Conservation (phyloP, 2,797 vertebrate species). For the Geotrypetes seraphini region DNA sequence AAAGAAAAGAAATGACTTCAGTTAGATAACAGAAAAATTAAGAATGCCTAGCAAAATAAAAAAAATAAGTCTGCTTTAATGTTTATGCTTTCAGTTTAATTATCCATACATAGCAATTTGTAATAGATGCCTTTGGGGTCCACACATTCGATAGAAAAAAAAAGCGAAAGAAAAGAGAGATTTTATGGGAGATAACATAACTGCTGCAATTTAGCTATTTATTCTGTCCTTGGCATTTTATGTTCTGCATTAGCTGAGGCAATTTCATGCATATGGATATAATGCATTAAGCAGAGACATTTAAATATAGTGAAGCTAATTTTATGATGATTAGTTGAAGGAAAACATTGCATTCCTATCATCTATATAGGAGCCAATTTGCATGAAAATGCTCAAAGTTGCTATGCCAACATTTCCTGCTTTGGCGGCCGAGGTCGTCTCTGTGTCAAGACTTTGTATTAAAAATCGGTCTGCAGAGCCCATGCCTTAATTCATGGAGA, state of each 20-base stretch:
- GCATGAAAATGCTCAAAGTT: constrained; percentile 77
- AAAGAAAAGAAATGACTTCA: too few species aligned
- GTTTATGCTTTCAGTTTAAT: constrained; percentile 74
- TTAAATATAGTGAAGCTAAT: constrained; percentile 98
- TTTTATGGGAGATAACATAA: constrained; percentile 91
- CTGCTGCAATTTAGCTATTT: constrained; percentile 90
- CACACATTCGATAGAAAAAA: constrained; percentile 57
- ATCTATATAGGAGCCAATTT: constrained; percentile 75
- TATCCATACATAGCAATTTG: constrained; percentile 80
- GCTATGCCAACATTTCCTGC: constrained; percentile 73
- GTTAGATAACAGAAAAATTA: too few species aligned
- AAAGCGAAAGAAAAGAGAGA: constrained; percentile 20
- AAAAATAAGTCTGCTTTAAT: constrained; percentile 72
- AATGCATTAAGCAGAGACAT: constrained; percentile 89
- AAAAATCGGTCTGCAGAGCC: constrained; percentile 75
- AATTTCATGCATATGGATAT: constrained; percentile 99
- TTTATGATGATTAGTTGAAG: constrained; percentile 99
- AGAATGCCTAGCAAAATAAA: too few species aligned
- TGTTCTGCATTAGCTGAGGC: constrained; percentile 92
- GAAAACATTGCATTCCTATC: constrained; percentile 63
- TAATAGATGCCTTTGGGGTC: constrained; percentile 82
- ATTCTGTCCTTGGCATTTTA: constrained; percentile 95
- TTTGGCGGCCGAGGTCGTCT: constrained; percentile 68
- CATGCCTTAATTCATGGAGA: constrained; percentile 68
- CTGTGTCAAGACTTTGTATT: constrained; percentile 75